A percentile compares a stretch with the other conserved stretches of the same genome.
These are phyloP conservation scores for Drosophila elegans DNA, from an alignment of 1,140 invertebrate species.

Conservation along the genomic window DNA sequence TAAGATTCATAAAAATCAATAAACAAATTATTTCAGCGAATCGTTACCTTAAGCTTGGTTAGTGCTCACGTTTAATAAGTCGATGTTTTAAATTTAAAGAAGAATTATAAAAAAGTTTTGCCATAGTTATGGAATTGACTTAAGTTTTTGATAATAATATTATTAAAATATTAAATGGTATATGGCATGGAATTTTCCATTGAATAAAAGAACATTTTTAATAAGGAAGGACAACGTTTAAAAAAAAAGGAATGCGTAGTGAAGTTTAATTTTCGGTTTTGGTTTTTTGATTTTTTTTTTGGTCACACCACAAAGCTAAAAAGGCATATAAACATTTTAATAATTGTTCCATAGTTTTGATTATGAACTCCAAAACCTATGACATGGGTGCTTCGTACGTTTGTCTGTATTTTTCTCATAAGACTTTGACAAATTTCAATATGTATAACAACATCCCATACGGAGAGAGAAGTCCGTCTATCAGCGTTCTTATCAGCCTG, in stretches of 20 bases:
- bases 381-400: not conserved
- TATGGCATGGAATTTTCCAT: too few species aligned
- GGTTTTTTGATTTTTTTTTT: too few species aligned
- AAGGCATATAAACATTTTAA: too few species aligned
- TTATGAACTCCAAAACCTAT: not conserved
- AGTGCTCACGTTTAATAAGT: not conserved
- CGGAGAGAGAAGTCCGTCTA: conserved; percentile 14
- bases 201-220: too few species aligned
- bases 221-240: too few species aligned
- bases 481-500: conserved; percentile 49
- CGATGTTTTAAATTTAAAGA: not conserved
- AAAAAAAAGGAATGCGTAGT: too few species aligned
- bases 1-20: not conserved
- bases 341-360: too few species aligned
- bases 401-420: not conserved
- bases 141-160: too few species aligned
- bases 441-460: conserved; percentile 3
- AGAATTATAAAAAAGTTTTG: not conserved
- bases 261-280: too few species aligned
- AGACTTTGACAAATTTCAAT: conserved; percentile 26
- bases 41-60: not conserved
- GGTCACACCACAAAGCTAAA: too few species aligned
- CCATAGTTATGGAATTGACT: not conserved
- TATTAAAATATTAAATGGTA: too few species aligned
- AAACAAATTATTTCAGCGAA: not conserved